A percentile compares a stretch with the other conserved stretches of the same genome.
phyloP scores from a whole-genome alignment of 2,888 invertebrate genomes.

The Drosophila atripex region DNA sequence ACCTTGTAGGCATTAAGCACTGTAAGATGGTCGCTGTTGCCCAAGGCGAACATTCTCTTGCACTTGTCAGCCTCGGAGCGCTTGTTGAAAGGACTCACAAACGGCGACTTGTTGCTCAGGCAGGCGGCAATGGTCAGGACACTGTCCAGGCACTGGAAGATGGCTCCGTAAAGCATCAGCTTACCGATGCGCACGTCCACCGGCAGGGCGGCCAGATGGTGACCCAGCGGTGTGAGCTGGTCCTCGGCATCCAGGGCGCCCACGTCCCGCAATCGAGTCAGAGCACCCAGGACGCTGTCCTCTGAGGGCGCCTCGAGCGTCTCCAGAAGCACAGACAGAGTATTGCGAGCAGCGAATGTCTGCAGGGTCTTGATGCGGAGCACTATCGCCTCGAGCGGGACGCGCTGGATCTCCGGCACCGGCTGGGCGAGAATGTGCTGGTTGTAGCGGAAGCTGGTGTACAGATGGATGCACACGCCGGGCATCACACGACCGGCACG shows the following conservation, averaged over 20 bases:
- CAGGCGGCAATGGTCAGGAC: constrained; percentile 95
- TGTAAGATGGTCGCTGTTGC: constrained; percentile 95
- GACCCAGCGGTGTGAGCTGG: constrained; percentile 92
- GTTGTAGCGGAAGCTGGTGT: constrained; percentile 89
- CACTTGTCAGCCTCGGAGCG: constrained; percentile 89
- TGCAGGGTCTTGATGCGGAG: constrained; percentile 89
- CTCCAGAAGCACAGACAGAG: constrained; percentile 83
- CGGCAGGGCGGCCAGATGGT: constrained; percentile 94
- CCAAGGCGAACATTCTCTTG: constrained; percentile 90
- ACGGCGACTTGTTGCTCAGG: constrained; percentile 91
- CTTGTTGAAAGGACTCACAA: constrained; percentile 90
- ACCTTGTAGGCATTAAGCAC: constrained; percentile 93
- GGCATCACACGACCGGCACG: constrained; percentile 95
- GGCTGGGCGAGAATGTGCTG: constrained; percentile 89
- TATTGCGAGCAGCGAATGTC: constrained; percentile 75
- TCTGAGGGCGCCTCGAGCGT: constrained; percentile 90
- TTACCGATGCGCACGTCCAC: constrained; percentile 97
- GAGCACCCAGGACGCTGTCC: constrained; percentile 88
- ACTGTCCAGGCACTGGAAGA: constrained; percentile 95
- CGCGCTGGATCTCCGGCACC: constrained; percentile 94
- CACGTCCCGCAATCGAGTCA: constrained; percentile 89
- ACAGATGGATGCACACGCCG: constrained; percentile 93
- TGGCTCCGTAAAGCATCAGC: constrained; percentile 94
- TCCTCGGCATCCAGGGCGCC: constrained; percentile 91
- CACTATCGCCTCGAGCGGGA: constrained; percentile 93